phyloP scores from a whole-genome alignment of 2,888 invertebrate species.

The Cephus runcator region DNA sequence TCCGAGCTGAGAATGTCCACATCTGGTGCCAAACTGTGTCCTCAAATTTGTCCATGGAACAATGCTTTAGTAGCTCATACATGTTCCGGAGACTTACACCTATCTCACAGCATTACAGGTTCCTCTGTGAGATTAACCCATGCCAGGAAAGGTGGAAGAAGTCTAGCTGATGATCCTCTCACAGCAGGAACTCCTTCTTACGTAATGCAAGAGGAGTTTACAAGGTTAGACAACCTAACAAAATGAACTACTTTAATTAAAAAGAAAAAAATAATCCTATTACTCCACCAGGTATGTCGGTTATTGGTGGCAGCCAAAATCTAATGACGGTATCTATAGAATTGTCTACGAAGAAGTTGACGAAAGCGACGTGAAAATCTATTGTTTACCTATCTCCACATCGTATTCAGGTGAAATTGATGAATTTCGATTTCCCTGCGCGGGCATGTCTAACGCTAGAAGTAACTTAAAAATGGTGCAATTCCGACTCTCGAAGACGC shows the following conservation, averaged over 20 bases:
- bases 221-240: constrained; percentile 42
- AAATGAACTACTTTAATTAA: not conserved
- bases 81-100: constrained; percentile 91
- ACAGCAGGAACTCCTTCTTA: constrained; percentile 97
- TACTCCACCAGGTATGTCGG: constrained; percentile 77
- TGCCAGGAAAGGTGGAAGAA: constrained; percentile 75
- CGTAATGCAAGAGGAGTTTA: constrained; percentile 97
- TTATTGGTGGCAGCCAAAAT: constrained; percentile 96
- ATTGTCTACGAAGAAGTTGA: constrained; percentile 90
- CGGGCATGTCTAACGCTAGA: constrained; percentile 90
- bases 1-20: constrained; percentile 74
- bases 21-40: constrained; percentile 79
- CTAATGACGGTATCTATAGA: constrained; percentile 79
- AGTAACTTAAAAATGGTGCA: constrained; percentile 89
- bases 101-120: constrained; percentile 77
- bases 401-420: constrained; percentile 83
- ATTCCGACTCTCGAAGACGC: constrained; percentile 73
- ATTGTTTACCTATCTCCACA: constrained; percentile 87
- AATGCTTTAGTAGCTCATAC: constrained; percentile 89
- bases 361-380: constrained; percentile 90
- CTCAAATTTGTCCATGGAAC: constrained; percentile 85
- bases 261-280: not conserved
- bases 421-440: constrained; percentile 88
- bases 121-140: constrained; percentile 78
- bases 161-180: constrained; percentile 82